These are phyloP conservation scores for Noctua janthina DNA, from an alignment of 2,888 invertebrate genomes.

Conservation along the genomic window DNA sequence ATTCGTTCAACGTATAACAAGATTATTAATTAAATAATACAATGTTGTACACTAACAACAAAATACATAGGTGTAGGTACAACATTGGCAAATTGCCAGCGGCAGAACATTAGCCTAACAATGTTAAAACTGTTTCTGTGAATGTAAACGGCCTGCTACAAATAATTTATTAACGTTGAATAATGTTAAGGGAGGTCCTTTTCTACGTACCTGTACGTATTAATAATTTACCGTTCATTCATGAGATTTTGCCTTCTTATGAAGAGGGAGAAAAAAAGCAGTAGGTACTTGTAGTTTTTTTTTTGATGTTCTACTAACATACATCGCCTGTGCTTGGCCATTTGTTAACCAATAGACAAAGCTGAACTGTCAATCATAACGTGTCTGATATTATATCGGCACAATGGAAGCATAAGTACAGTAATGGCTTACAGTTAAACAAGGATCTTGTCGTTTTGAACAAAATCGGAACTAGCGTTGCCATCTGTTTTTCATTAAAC, in stretches of 20 bases:
- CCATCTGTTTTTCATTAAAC: background rate
- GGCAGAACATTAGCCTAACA: slow-evolving; percentile 47
- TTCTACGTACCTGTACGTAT: slow-evolving; percentile 14
- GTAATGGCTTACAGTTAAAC: background rate
- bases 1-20: background rate
- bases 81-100: slow-evolving; percentile 43
- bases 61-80: slow-evolving; percentile 18
- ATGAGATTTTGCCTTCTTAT: background rate
- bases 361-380: background rate
- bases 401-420: background rate
- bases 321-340: background rate
- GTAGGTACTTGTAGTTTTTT: background rate
- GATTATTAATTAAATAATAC: background rate
- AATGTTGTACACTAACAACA: slow-evolving; percentile 4
- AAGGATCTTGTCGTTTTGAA: background rate
- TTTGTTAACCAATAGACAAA: background rate
- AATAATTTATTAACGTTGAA: slow-evolving; percentile 49
- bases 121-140: slow-evolving; percentile 50
- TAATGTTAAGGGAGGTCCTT: slow-evolving; percentile 35
- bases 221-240: slow-evolving; percentile 36
- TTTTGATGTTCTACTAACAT: background rate
- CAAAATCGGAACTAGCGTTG: background rate
- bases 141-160: slow-evolving; percentile 37
- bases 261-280: background rate
- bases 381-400: background rate